Percentiles rank a stretch among this genome's conserved stretches.
Conservation (phyloP, 2,888 invertebrate species). For the Scrobipalpa costella region DNA sequence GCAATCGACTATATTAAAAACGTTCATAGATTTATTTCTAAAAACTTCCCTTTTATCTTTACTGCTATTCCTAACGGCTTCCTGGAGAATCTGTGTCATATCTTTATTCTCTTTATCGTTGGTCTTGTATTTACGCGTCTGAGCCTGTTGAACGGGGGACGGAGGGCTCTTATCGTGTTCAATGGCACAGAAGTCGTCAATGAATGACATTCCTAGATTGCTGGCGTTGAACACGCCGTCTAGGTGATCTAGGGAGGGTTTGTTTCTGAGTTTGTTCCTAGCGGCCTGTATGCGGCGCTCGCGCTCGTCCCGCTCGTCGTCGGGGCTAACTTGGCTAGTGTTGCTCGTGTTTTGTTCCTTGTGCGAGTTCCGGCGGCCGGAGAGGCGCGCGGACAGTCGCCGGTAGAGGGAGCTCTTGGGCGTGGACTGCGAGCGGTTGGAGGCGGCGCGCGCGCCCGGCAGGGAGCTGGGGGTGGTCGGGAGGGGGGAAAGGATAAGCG, state of each 20-base stretch:
- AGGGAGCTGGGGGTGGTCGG: constrained; percentile 65
- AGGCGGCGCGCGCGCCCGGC: constrained; percentile 63
- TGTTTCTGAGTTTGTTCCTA: constrained; percentile 59
- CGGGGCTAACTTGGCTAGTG: constrained; percentile 31
- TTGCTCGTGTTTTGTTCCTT: constrained; percentile 42
- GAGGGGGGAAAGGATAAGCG: constrained; percentile 80
- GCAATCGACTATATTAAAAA: constrained; percentile 74
- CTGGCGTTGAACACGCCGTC: constrained; percentile 62
- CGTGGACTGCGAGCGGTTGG: constrained; percentile 70
- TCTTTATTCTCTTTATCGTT: constrained; percentile 71
- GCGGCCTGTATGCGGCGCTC: constrained; percentile 62
- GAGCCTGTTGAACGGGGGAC: constrained; percentile 51
- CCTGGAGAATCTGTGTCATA: constrained; percentile 52
- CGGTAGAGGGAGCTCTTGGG: constrained; percentile 76
- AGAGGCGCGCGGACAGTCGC: constrained; percentile 72
- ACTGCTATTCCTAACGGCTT: constrained; percentile 49
- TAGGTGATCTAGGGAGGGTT: constrained; percentile 51
- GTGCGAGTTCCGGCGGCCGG: constrained; percentile 61
- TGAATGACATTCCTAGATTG: constrained; percentile 61
- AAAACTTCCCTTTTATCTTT: constrained; percentile 76
- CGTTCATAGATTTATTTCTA: constrained; percentile 75
- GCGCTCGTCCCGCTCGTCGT: constrained; percentile 55
- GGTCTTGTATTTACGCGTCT: constrained; percentile 55
- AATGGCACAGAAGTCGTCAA: constrained; percentile 54
- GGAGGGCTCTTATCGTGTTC: constrained; percentile 47